Base-by-base conservation (phyloP, 2,888 invertebrate species). In the Dolichomitus sp. region DNA sequence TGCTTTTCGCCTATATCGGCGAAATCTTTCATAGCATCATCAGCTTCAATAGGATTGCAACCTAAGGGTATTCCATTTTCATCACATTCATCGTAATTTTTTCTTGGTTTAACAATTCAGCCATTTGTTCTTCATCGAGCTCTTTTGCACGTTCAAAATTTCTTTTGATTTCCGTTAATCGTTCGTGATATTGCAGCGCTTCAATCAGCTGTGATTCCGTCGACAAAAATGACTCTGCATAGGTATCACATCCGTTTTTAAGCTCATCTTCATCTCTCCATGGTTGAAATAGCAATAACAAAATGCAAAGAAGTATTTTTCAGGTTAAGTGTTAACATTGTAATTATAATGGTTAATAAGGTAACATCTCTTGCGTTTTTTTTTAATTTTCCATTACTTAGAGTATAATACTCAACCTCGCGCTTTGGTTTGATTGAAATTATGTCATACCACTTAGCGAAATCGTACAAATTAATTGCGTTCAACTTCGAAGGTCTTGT, bases 401-500 rank as follows among this genome's bases (percentile, higher is more conserved):
- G 40, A 30, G 74, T n/a, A 54, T 86, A 79, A 63, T 68, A 72
- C 77, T 84, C 83, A 50, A 66, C 61, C 11, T 80, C 50, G 76
- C 76, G 50, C 3, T 50, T 68, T 9, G 85, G 85, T 70, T 80
- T 45, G 11, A 11, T 30, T 63, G 57, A 79, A 1, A 65, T 50
- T 7, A 86, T 54, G 65, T 88, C 86, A 66, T 69, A 89, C 85
- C 86, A 87, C 42, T 80, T 83, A 1, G 80, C 86, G 72, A 88
- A 89, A 73, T 89, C 87, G 57, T 88, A 89, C 54, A 88, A 81
- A 69, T 61, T 76, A 50, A 65, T 66, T 42, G 19, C 23, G 63
- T 90, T 83, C 54, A 90, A 87, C 65, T 88, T 85, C 68, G 82
- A 54, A n/a, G 90, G 90, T 54, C 91, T 50, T 5, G 77, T 79